Evolutionary conservation across 2,888 invertebrate genomes (phyloP), one percentile per base, ranked within the genome.

Genomic region (Strigamia transsilvanica): DNA sequence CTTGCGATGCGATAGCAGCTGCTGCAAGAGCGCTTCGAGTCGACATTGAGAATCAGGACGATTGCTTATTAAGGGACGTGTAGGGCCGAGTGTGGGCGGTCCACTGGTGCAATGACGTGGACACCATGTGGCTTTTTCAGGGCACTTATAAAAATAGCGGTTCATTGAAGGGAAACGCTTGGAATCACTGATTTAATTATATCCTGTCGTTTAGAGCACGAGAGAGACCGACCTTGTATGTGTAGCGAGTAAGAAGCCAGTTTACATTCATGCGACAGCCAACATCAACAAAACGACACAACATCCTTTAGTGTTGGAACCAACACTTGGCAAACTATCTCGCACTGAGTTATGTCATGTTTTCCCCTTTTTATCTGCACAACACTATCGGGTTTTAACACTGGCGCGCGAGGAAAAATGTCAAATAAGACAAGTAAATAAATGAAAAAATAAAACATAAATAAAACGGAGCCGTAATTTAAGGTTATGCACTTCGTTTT

Each of bases 191-290:
- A 73, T 73, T 73, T 73, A 73, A 73, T 73, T 73, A 73, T 73
- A 73, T 73, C 73, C 73, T 32, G 27, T 32, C 27, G 73, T 56
- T 56, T 56, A 73, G 32, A 66, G 38, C 9, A 2, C 2, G 38
- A 38, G 38, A 38, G 38, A 34, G 34, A 34, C 4, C 3, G 66
- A n/a, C 73, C 23, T 73, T 73, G 73, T 73, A 4, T 73, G 73
- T 73, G 73, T 32, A 73, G 73, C 73, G n/a, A 38, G 32, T 32
- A 73, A 73, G 73, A 73, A 73, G 73, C 73, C 73, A 73, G 73
- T 73, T 73, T 73, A 73, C 73, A 73, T 73, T 73, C 73, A 73
- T 73, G 73, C 73, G 73, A 73, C 73, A 73, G 73, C 73, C 73
- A 73, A 73, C 73, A 73, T 23, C 73, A 73, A 73, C 73, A 73